Evolutionary conservation across 2,113 vertebrate genomes (phyloP), one percentile per base, ranked within the genome.

Genomic region (Ornithorhynchus anatinus): DNA sequence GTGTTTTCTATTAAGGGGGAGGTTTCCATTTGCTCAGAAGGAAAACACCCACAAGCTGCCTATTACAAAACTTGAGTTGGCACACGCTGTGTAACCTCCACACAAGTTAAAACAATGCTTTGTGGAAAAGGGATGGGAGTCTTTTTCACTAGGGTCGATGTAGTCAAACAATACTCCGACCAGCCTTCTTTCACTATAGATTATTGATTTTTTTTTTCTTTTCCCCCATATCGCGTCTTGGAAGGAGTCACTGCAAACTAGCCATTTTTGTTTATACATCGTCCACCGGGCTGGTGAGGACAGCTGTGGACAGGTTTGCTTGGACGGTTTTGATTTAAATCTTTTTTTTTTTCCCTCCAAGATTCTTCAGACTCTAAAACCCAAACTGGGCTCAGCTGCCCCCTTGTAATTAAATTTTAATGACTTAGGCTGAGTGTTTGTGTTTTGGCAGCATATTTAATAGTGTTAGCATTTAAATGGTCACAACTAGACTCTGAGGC

Each of bases 321-420:
- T 69, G 77, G 39, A 42, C 59, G 56, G 35, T 67, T 76, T 38
- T 69, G 56, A 71, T 58, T 86, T 81, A 66, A 39, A 72, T 60
- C 0, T 1, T 4, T 75, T 75, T 62, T 68, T 81, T 80, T 76
- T 36, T 61, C 8, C 73, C 71, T 39, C 56, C 68, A 15, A 80
- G 84, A 80, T 72, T 87, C 86, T 88, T 89, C 50, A 3, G 66
- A 91, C 75, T 88, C 79, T n/a, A 61, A 68, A 89, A 87, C 68
- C 79, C 67, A 56, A 73, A 66, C 38, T 78, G 84, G 90, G 92
- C 91, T 90, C 93, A 93, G 92, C 92, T 94, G 93, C 91, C 93
- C 88, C 87, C 86, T 88, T 69, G 52, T 92, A 93, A 94, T 93
- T 89, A 90, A 89, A 89, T 89, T 88, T 90, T 92, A 93, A 93